Conservation (phyloP, 2,888 invertebrate species). For the Oscheius sp. region DNA sequence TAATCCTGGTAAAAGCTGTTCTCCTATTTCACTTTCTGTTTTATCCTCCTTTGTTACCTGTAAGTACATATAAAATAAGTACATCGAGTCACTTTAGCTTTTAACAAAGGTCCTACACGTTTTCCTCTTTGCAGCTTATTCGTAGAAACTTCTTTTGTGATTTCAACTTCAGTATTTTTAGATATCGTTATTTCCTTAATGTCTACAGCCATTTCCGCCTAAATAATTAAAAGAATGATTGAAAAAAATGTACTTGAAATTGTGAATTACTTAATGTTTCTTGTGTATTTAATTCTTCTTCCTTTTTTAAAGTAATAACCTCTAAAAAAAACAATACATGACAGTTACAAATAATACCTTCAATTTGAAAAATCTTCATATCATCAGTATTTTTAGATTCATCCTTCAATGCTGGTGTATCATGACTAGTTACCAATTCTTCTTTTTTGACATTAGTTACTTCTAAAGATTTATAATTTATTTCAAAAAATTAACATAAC, state of each 20-base stretch:
- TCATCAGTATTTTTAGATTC: too few relatives aligned
- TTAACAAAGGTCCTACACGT: not conserved
- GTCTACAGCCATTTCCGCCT: not conserved
- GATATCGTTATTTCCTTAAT: not conserved
- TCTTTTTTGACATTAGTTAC: not conserved
- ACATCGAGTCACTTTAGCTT: too few relatives aligned
- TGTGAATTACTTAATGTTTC: too few relatives aligned
- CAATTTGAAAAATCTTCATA: too few relatives aligned
- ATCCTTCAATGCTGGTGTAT: too few relatives aligned
- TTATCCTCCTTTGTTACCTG: not conserved
- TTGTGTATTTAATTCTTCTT: not conserved
- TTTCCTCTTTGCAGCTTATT: not conserved
- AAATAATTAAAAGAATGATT: not conserved
- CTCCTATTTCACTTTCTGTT: not conserved
- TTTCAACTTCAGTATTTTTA: not conserved
- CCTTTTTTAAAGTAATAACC: not conserved
- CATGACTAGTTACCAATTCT: not conserved
- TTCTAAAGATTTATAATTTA: too few relatives aligned
- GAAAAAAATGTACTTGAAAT: not conserved
- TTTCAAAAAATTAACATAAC: too few relatives aligned
- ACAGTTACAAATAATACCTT: too few relatives aligned
- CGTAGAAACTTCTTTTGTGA: not conserved
- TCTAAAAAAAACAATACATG: too few relatives aligned
- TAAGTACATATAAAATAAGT: too few relatives aligned
- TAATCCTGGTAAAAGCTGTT: too few relatives aligned